Evolutionary conservation across 37 sponge, comb jelly and placozoan species (phyloP), one percentile per base, ranked within the genome.

Genomic region (Ianthella basta): DNA sequence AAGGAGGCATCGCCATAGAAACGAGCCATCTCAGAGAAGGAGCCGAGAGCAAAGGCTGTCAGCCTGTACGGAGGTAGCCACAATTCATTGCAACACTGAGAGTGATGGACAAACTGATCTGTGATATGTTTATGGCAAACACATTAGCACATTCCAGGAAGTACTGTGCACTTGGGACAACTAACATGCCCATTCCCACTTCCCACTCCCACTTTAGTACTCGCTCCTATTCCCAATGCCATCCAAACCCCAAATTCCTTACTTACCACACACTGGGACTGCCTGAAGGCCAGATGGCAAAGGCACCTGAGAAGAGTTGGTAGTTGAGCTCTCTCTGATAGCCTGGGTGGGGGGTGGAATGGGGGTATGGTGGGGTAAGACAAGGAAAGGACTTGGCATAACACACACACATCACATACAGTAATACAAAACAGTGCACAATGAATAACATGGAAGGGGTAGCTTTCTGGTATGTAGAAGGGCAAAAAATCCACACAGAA

Each of bases 271-370:
- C 65, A 65, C 86, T 89, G 53, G 85, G 66, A 18, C 24, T 21
- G 33, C 56, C 81, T 59, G 69, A 19, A 54, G 75, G 50, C 89
- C 89, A 89, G 54, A 89, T 80, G 56, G 67, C 53, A 37, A 89
- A 89, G 38, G 72, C 84, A 54, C 89, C 89, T 20, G 55, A 24
- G 34, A 80, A 37, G 30, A 68, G 81, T 33, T 84, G 82, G 55
- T 85, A 89, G 56, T 30, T 89, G 73, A 89, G 57, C 63, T 89
- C 63, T 18, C 86, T 60, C 72, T 89, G 89, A 59, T 89, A 89
- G 35, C 89, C 89, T 89, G 60, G 50, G 50, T 44, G 50, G 6
- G 6, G 50, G 50, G 50, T 3, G 50, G 50, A 10, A 3, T 8
- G 50, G 8, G 50, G 18, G 8, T 16, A 82, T 65, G 67, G 67